Evolutionary conservation across 1,140 invertebrate genomes (phyloP).

Genomic region (Trichogramma pretiosum): DNA sequence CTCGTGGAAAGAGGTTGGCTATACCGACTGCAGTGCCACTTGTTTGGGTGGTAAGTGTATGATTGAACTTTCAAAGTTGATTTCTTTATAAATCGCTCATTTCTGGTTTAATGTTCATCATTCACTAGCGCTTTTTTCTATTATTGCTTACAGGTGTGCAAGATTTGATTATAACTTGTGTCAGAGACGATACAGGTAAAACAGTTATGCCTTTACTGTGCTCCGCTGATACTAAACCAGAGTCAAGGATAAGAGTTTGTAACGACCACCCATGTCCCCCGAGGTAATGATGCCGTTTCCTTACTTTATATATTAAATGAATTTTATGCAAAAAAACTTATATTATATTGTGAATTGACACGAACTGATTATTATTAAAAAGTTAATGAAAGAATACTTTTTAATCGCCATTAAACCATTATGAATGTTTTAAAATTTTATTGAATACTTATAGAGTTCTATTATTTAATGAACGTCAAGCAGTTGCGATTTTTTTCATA

Average conservation of each 20-base stretch:
- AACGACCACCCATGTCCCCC: slow-evolving; percentile 89
- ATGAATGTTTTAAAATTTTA: too few relatives aligned
- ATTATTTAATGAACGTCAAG: too few relatives aligned
- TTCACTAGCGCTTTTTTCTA: slow-evolving; percentile 9
- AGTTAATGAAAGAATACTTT: too few relatives aligned
- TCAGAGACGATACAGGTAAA: slow-evolving; percentile 75
- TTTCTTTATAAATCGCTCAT: neutral
- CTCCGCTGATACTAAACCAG: slow-evolving; percentile 71
- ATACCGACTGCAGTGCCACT: slow-evolving; percentile 85
- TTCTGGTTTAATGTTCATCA: neutral
- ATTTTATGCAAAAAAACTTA: too few relatives aligned
- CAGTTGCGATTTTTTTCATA: too few relatives aligned
- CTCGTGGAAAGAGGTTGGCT: slow-evolving; percentile 76
- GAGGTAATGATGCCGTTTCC: slow-evolving; percentile 40
- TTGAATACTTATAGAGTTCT: too few relatives aligned
- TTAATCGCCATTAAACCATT: too few relatives aligned
- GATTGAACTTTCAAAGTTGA: neutral
- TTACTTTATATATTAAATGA: too few relatives aligned
- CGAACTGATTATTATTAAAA: too few relatives aligned
- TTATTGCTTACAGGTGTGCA: slow-evolving; percentile 52
- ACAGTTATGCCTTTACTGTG: slow-evolving; percentile 78
- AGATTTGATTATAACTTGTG: slow-evolving; percentile 85
- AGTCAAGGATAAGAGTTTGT: slow-evolving; percentile 81
- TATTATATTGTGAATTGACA: too few relatives aligned
- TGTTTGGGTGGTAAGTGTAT: slow-evolving; percentile 72